phyloP scores from a whole-genome alignment of 2,113 vertebrate genomes.

The Epinephelus lanceolatus region DNA sequence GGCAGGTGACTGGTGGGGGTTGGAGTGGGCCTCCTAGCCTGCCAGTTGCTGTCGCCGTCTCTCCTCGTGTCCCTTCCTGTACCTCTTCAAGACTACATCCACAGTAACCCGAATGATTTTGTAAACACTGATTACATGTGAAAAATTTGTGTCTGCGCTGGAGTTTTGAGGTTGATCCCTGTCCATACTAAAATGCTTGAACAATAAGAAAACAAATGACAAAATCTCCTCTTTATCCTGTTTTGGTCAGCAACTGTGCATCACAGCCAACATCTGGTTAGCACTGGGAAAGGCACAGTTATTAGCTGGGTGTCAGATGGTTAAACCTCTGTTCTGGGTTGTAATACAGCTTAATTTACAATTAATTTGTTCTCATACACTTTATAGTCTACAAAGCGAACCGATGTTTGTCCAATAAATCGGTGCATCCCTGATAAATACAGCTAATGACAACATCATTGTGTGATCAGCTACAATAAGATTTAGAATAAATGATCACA shows the following conservation, averaged over 20 bases:
- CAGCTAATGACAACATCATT: background rate
- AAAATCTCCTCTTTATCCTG: background rate
- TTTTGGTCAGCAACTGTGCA: no score
- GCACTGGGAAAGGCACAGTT: no score
- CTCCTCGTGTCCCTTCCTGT: slow-evolving; percentile 48
- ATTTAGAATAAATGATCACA: background rate
- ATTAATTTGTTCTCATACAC: no score
- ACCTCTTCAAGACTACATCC: slow-evolving; percentile 38
- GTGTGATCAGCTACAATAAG: background rate
- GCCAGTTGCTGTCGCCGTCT: slow-evolving; percentile 57
- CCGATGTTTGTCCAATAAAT: no score
- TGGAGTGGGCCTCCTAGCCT: slow-evolving; percentile 54
- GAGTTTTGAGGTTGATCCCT: background rate
- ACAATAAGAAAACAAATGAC: background rate
- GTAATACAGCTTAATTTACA: no score
- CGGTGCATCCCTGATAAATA: background rate
- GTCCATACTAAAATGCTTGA: background rate
- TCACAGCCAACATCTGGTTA: no score
- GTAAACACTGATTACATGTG: slow-evolving; percentile 10
- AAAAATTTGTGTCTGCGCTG: background rate
- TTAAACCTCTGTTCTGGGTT: no score
- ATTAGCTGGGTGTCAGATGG: no score
- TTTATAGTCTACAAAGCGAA: no score
- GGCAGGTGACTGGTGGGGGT: slow-evolving; percentile 69
- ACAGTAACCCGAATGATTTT: slow-evolving; percentile 23